Evolutionary conservation across 2,113 vertebrate species (phyloP), one percentile per base, ranked within the genome.

Genomic region (Cromileptes altivelis): DNA sequence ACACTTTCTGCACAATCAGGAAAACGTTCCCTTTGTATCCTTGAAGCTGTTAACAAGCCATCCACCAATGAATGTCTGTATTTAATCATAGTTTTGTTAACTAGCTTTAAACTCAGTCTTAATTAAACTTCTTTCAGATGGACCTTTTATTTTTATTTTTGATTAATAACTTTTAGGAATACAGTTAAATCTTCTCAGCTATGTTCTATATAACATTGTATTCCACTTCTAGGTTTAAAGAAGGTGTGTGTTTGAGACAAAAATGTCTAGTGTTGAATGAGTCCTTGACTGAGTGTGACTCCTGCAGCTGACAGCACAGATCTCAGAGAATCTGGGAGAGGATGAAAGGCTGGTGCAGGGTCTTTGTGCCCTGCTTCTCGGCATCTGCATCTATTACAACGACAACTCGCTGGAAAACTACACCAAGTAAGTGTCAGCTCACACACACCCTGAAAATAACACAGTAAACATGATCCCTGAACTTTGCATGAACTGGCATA

Each of bases 21-120:
- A 97, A 89, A 99, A 99, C 42, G 94, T 99, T 71, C 98, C 98
- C 64, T 99, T 99, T 78, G 98, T 99, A 99, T 99, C 98, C 98
- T 99, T 96, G 2, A 73, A 65, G 21, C 37, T 45, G 33, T 17
- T 42, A 25, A 11, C 15, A 15, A 23, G 4, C 58, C 4, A 1
- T 50, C 21, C 11, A n/a, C 45, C 15, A 52, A 17, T 14, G 30
- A 18, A 18, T 30, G 17, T 63, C 25, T 74, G 17, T 33, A 4
- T 50, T 4, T 17, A 11, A 13, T 52, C 49, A 7, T 13, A 42
- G n/a, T 6, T 69, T 45, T 23, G 3, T 21, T 11, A 6, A 63
- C 30, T 9, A 55, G 56, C 33, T 50, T 21, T 15, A 55, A 13
- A 15, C 15, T 72, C 15, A 56, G 1, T 21, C 49, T 49, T 49